Evolutionary conservation across 2,113 vertebrate species (phyloP), one percentile per base, ranked within the genome.

Genomic region (Corythoichthys haematopterus): DNA sequence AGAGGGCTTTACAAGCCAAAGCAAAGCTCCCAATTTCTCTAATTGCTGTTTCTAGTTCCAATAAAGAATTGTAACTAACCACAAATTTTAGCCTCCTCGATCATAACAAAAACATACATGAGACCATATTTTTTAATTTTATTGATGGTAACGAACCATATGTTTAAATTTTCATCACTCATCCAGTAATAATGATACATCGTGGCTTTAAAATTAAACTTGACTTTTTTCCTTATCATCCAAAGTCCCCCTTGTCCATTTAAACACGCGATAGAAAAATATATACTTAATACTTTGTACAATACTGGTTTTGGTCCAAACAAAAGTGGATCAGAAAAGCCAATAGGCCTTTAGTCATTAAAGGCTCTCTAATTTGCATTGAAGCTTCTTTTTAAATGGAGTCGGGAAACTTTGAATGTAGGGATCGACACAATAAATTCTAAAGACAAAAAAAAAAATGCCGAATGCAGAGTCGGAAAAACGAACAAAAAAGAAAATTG

Each of bases 271-370:
- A 97, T 98, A 99, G 93, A 99, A 99, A 99, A 98, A 99, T 98
- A 98, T 99, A 99, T 98, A 98, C 93, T 98, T 96, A 97, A 96
- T 95, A 97, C 96, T 98, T 99, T 99, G 94, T 99, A 99, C 97
- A 99, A 98, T 98, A 99, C 97, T 98, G 96, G 94, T 95, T 98
- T 99, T 98, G 97, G 96, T 99, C 97, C 97, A 99, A 99, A 98
- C 95, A 99, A 98, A 99, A 99, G 95, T 99, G 96, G 96, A 99
- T 98, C 96, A 98, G 94, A 97, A 98, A 98, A 96, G 96, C 96
- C 95, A 99, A 99, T 98, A 97, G 94, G 95, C 95, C 93, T 95
- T 92, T 90, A 90, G 74, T 91, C 89, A 92, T 97, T 93, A 98
- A 98, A 97, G 95, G 95, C 94, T 95, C 93, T 92, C 96, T 96